Evolutionary conservation across 2,888 invertebrate species (phyloP), one percentile per base, ranked within the genome.

Genomic region (Belgica antarctica): DNA sequence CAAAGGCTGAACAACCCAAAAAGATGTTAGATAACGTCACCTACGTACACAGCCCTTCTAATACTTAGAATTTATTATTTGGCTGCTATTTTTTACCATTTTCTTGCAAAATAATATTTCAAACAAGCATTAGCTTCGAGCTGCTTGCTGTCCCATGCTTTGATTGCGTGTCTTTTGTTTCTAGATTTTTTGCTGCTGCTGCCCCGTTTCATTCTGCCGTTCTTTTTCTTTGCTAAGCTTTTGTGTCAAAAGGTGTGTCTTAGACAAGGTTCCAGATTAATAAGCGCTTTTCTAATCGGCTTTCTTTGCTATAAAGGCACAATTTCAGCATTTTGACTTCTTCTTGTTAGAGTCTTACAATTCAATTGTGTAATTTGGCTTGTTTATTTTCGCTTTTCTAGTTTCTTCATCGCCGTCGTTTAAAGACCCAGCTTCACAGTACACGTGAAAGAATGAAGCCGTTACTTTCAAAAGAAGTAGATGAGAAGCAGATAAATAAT

Each of bases 91-190:
- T 31, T 12, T 8, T 31, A 8, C 12, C 12, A 31, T 31, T 31
- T 31, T 31, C 12, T 31, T 31, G 34, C 12, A 12, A 31, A 31
- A 31, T 31, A n/a, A n/a, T 31, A 31, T 31, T 31, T 4, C 17
- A 10, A 41, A 12, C 52, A 52, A 41, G 52, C 7, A 52, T 52
- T 52, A 22, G 22, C 22, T 52, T 2, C 52, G 52, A 2, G 2
- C 52, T 52, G 22, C 2, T 3, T n/a, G 17, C 52, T 12, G n/a
- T 12, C 3, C 19, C n/a, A 12, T 62, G 17, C 28, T 15, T 27
- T 62, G 62, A 62, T 62, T 62, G 63, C 41, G 22, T 63, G 41
- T 63, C 24, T 63, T 24, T 28, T 28, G 15, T 2, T 27, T 28
- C 28, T 17, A n/a, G 15, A 28, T 28, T 61, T 8, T 61, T n/a